phyloP scores from a whole-genome alignment of 2,797 vertebrate species.

The Micropoecilia bifurca region DNA sequence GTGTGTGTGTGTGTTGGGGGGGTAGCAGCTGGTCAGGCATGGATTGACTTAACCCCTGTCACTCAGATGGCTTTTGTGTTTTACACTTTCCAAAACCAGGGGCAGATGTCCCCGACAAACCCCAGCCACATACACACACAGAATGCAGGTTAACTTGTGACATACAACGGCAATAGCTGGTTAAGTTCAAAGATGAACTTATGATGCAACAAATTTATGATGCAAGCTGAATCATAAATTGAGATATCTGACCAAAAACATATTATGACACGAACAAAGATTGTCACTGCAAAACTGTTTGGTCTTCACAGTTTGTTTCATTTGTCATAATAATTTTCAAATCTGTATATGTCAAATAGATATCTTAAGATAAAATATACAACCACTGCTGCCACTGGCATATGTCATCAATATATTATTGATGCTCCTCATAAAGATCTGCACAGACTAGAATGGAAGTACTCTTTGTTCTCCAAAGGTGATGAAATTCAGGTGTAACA shows the following conservation, averaged over 20 bases:
- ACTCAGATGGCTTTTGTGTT: constrained; percentile 85
- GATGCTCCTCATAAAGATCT: not conserved
- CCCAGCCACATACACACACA: constrained; percentile 5
- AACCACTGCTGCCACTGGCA: not conserved
- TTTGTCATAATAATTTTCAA: not conserved
- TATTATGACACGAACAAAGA: not conserved
- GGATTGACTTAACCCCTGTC: constrained; percentile 83
- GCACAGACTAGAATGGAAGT: too few species aligned
- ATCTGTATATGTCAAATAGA: not conserved
- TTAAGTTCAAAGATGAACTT: not conserved
- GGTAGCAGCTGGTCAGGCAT: constrained; percentile 68
- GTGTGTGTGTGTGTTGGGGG: constrained; percentile 9
- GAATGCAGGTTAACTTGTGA: not conserved
- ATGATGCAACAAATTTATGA: too few species aligned
- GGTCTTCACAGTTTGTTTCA: not conserved
- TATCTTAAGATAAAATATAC: not conserved
- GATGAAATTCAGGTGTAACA: too few species aligned
- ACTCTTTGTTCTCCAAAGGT: too few species aligned
- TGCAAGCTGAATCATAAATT: too few species aligned
- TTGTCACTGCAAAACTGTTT: not conserved
- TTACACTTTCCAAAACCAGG: constrained; percentile 58
- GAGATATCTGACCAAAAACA: not conserved
- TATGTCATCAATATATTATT: not conserved
- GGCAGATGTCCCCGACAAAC: constrained; percentile 73
- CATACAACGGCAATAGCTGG: not conserved